Conservation (phyloP, 2,888 invertebrate species). For the Penaeus monodon region DNA sequence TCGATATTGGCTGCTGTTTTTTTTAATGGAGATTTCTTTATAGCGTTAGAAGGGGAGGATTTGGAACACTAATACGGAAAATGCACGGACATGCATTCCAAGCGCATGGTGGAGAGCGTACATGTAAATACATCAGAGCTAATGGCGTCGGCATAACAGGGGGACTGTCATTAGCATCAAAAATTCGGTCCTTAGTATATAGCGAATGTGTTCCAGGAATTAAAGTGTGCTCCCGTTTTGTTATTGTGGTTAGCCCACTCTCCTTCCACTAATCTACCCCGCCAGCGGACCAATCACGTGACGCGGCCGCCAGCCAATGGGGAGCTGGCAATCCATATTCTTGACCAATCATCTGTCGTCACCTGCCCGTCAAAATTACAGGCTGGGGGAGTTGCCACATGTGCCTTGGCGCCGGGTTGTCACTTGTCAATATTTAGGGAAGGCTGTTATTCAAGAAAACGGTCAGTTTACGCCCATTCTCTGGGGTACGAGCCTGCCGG, state of each 20-base stretch:
- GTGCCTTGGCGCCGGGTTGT: not conserved
- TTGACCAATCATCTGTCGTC: conserved; percentile 35
- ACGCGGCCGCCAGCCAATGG: conserved; percentile 5
- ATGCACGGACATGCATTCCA: too few species aligned
- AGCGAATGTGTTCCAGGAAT: not conserved
- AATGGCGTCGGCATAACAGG: too few species aligned
- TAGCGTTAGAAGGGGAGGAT: too few species aligned
- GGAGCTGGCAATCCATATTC: conserved; percentile 5
- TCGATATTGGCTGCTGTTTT: too few species aligned
- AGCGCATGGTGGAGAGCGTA: too few species aligned
- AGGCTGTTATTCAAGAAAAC: not conserved
- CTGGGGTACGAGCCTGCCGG: too few species aligned
- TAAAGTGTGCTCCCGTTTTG: not conserved
- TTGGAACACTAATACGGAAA: too few species aligned
- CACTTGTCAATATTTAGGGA: not conserved
- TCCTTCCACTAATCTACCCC: conserved; percentile 21
- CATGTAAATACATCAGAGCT: too few species aligned
- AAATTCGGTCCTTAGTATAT: not conserved
- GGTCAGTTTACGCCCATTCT: too few species aligned
- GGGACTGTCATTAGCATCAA: too few species aligned
- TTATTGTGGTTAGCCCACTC: conserved; percentile 26
- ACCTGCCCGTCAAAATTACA: conserved; percentile 27
- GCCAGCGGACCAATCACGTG: conserved; percentile 6
- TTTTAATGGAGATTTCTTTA: too few species aligned
- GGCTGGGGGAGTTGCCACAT: conserved; percentile 14